phyloP scores from a whole-genome alignment of 2,113 vertebrate species.

The Paramisgurnus dabryanus region DNA sequence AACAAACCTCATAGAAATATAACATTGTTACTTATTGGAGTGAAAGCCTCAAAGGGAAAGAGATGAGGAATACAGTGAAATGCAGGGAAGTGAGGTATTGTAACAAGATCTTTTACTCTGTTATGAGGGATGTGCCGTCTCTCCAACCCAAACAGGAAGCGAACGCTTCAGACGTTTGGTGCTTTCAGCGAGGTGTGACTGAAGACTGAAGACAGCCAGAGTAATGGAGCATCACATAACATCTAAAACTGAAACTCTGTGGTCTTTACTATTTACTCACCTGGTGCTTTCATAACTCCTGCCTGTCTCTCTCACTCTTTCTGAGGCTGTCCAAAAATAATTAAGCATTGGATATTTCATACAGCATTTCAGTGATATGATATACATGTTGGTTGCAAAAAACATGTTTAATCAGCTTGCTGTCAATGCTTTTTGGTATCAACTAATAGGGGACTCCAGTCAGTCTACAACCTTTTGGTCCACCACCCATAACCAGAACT shows the following conservation, averaged over 20 bases:
- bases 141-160: conserved; percentile 6
- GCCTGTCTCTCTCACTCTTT: too few species aligned
- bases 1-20: not conserved
- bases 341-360: too few species aligned
- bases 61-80: not conserved
- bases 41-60: not conserved
- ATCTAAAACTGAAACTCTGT: not conserved
- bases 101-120: not conserved
- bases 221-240: conserved; percentile 8
- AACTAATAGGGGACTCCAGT: too few species aligned
- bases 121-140: not conserved
- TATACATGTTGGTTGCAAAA: too few species aligned
- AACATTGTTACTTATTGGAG: not conserved
- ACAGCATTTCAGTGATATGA: too few species aligned
- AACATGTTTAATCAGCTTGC: too few species aligned
- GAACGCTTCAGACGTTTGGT: not conserved
- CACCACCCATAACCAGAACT: not conserved
- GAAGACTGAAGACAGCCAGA: conserved; percentile 7
- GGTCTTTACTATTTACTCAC: not conserved
- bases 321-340: too few species aligned
- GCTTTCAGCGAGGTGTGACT: conserved; percentile 5
- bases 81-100: not conserved
- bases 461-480: too few species aligned
- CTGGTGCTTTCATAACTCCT: not conserved
- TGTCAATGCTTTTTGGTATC: not conserved